Conservation (phyloP, 2,113 vertebrate genomes). For the Limnothrissa miodon region DNA sequence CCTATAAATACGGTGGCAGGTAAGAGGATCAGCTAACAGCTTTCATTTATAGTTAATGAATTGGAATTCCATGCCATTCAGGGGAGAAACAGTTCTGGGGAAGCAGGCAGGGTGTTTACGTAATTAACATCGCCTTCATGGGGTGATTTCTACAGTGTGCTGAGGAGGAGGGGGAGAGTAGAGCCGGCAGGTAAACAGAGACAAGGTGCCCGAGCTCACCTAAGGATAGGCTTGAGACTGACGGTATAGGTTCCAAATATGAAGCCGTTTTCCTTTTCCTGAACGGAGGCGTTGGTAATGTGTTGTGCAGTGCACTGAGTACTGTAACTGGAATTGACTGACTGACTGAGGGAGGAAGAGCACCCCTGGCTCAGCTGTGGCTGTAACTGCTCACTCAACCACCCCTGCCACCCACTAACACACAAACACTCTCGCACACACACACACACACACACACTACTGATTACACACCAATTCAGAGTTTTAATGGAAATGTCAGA, state of each 20-base stretch:
- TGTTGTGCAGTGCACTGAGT: too few species aligned
- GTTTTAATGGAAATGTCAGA: not conserved
- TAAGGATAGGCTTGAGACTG: not conserved
- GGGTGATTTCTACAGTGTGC: not conserved
- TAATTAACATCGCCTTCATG: not conserved
- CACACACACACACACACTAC: not conserved
- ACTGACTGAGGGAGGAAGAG: not conserved
- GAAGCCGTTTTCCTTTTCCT: too few species aligned
- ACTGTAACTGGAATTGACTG: too few species aligned
- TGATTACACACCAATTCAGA: not conserved
- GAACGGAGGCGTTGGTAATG: too few species aligned
- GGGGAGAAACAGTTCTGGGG: not conserved
- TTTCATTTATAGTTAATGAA: conserved; percentile 13
- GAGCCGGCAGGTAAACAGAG: not conserved
- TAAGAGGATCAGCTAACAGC: not conserved
- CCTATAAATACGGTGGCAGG: not conserved
- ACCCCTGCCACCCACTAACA: not conserved
- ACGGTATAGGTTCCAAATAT: too few species aligned
- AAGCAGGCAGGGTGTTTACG: not conserved
- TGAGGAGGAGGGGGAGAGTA: not conserved
- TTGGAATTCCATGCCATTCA: not conserved
- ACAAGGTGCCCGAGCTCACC: not conserved
- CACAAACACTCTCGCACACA: not conserved
- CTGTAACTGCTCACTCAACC: too few species aligned
- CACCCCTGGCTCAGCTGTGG: not conserved